A percentile compares a stretch with the other conserved stretches of the same genome.
Evolutionary conservation across 2,888 invertebrate genomes (phyloP).

Genomic region (Tenthredo notha): DNA sequence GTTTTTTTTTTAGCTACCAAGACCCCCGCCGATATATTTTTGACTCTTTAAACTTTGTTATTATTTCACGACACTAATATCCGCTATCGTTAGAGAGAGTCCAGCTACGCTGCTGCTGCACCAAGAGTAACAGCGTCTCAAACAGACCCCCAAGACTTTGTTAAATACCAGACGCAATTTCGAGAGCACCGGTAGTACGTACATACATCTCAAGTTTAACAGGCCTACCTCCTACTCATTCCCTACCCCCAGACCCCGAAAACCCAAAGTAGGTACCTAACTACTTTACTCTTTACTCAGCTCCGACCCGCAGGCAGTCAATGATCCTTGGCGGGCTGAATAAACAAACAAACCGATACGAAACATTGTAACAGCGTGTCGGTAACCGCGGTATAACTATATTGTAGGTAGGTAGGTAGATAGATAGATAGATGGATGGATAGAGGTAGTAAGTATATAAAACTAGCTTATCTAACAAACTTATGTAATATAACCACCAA

Average conservation of each 20-base stretch:
- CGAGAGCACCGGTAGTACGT: slow-evolving; percentile 33
- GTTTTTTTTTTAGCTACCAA: not conserved
- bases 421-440: slow-evolving; percentile 2
- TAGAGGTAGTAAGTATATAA: not conserved
- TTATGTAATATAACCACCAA: not conserved
- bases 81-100: slow-evolving; percentile 32
- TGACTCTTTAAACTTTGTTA: slow-evolving; percentile 25
- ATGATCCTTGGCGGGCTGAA: slow-evolving; percentile 46
- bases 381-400: slow-evolving; percentile 33
- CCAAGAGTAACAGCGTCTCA: not conserved
- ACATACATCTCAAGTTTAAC: slow-evolving; percentile 47
- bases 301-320: slow-evolving; percentile 54
- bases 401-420: slow-evolving; percentile 40
- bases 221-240: slow-evolving; percentile 11
- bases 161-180: slow-evolving; percentile 50
- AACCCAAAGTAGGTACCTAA: not conserved
- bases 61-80: slow-evolving; percentile 35
- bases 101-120: not conserved
- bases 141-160: slow-evolving; percentile 44
- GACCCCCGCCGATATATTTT: not conserved
- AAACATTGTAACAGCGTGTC: slow-evolving; percentile 32
- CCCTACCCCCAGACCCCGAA: not conserved
- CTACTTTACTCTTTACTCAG: slow-evolving; percentile 8
- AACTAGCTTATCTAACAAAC: not conserved
- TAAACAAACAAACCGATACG: slow-evolving; percentile 52